Conservation (phyloP, 2,113 vertebrate species). For the Nymphicus hollandicus region DNA sequence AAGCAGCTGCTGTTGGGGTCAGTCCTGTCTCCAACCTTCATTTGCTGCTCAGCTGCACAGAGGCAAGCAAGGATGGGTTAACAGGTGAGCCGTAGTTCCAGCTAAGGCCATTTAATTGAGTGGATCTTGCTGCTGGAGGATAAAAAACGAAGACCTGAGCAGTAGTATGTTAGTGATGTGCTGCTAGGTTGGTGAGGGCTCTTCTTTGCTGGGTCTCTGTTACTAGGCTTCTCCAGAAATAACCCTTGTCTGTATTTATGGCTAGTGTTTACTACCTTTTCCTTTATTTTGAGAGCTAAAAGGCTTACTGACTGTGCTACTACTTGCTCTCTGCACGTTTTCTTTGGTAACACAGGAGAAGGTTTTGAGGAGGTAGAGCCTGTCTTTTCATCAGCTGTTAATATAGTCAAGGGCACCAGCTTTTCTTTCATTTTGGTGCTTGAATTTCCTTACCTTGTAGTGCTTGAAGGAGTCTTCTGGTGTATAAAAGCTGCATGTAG, state of each 20-base stretch:
- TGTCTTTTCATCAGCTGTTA: background rate
- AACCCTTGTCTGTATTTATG: background rate
- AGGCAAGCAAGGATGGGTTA: background rate
- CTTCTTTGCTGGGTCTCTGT: rapidly evolving
- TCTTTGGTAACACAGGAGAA: background rate
- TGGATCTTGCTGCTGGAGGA: background rate
- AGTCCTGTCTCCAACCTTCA: background rate
- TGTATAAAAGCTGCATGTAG: rapidly evolving
- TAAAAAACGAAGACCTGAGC: background rate
- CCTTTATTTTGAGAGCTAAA: background rate
- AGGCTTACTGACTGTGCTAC: background rate
- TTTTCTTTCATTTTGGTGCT: background rate
- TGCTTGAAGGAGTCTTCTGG: background rate
- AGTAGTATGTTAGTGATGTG: rapidly evolving
- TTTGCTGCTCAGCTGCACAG: background rate
- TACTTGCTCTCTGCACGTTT: background rate
- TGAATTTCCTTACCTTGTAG: background rate
- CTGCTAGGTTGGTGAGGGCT: background rate
- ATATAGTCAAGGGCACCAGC: background rate
- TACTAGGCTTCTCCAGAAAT: background rate
- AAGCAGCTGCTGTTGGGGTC: background rate
- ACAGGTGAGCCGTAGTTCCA: background rate
- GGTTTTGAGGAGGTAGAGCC: background rate
- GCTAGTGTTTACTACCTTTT: background rate
- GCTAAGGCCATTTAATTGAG: background rate